Evolutionary conservation across 2,888 invertebrate species (phyloP).

Genomic region (Sarcophaga variegata): DNA sequence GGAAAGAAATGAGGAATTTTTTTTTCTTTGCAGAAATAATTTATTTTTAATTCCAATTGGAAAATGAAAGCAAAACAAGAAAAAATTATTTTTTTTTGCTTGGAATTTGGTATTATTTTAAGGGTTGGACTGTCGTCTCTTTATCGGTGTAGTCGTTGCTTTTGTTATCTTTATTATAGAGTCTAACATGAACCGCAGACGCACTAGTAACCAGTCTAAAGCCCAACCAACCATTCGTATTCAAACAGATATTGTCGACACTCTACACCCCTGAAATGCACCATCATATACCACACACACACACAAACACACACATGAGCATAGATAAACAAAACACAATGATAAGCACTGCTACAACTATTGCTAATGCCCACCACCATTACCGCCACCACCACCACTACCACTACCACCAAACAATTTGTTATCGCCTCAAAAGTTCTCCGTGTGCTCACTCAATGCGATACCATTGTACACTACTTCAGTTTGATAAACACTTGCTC

Average conservation of each 20-base stretch:
- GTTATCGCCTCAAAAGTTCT: slow-evolving; percentile 15
- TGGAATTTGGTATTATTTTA: slow-evolving; percentile 21
- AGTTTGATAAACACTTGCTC: slow-evolving; percentile 64
- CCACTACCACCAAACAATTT: slow-evolving; percentile 37
- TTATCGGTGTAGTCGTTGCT: slow-evolving; percentile 28
- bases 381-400: slow-evolving; percentile 26
- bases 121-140: slow-evolving; percentile 63
- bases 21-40: slow-evolving; percentile 31
- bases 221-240: slow-evolving; percentile 62
- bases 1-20: neutral
- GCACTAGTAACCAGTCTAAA: slow-evolving; percentile 64
- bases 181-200: slow-evolving; percentile 67
- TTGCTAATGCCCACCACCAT: slow-evolving; percentile 41
- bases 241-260: slow-evolving; percentile 33
- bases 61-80: slow-evolving; percentile 43
- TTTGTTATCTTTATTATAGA: slow-evolving; percentile 55
- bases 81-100: neutral
- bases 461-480: neutral
- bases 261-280: slow-evolving; percentile 59
- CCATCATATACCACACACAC: slow-evolving; percentile 5
- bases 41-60: slow-evolving; percentile 56
- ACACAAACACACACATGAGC: neutral
- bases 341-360: slow-evolving; percentile 17
- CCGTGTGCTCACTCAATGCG: neutral
- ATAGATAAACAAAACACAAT: slow-evolving; percentile 25